Evolutionary conservation across 2,113 vertebrate species (phyloP).

Genomic region (Carassius auratus): DNA sequence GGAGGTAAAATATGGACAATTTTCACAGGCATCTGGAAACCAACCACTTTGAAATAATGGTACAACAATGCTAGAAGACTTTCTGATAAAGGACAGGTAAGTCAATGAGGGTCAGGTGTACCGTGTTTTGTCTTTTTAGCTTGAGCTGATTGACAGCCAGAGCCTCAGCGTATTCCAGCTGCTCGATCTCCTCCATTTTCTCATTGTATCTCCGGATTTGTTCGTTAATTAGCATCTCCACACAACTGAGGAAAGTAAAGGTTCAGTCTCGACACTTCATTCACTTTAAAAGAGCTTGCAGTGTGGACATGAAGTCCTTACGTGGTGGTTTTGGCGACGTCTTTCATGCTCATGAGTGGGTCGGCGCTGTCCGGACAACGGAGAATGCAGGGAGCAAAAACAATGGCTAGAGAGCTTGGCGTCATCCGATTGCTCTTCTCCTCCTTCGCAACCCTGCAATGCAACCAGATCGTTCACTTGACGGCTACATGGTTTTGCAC

Average conservation of each 20-base stretch:
- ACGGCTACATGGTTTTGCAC: neutral
- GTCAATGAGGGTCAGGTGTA: slow-evolving; percentile 59
- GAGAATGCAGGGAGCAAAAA: slow-evolving; percentile 94
- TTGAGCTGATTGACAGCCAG: slow-evolving; percentile 89
- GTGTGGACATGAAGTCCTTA: slow-evolving; percentile 69
- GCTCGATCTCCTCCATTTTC: slow-evolving; percentile 94
- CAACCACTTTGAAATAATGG: neutral
- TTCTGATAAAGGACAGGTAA: neutral
- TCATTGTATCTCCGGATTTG: slow-evolving; percentile 92
- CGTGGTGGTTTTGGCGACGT: slow-evolving; percentile 94
- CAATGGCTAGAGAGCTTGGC: slow-evolving; percentile 90
- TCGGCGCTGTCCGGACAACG: slow-evolving; percentile 91
- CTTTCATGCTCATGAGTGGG: slow-evolving; percentile 95
- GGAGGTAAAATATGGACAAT: neutral
- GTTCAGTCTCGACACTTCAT: neutral
- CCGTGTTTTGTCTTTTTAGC: slow-evolving; percentile 84
- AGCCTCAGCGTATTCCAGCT: slow-evolving; percentile 90
- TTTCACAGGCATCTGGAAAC: neutral
- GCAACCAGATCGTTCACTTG: neutral
- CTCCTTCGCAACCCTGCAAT: slow-evolving; percentile 86
- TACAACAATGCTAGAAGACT: neutral
- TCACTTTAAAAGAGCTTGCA: neutral
- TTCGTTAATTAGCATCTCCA: slow-evolving; percentile 95
- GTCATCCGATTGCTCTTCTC: slow-evolving; percentile 96
- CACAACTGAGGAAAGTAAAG: slow-evolving; percentile 76